Conservation (phyloP, 1,140 invertebrate genomes). For the Leptinotarsa undecemlineata region DNA sequence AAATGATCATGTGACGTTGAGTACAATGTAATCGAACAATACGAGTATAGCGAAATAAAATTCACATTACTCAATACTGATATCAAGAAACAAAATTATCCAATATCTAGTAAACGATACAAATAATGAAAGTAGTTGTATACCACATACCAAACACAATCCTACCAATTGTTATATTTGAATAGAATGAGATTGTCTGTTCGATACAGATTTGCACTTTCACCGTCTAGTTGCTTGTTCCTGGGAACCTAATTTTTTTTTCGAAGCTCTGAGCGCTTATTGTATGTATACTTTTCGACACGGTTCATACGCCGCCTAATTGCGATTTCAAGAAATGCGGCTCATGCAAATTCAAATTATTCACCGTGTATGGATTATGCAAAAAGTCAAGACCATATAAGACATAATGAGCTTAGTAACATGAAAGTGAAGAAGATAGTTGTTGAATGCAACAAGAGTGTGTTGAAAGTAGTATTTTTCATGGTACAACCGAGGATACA, state of each 20-base stretch:
- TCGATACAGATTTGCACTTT: conserved; percentile 6
- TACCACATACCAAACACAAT: background rate
- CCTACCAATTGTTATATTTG: background rate
- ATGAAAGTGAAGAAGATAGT: too few relatives aligned
- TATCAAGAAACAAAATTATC: background rate
- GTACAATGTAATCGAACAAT: background rate
- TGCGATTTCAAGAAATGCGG: conserved; percentile 5
- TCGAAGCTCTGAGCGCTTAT: background rate
- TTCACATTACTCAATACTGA: background rate
- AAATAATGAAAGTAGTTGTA: background rate
- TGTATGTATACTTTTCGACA: background rate
- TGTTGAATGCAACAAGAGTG: too few relatives aligned
- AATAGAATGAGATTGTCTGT: conserved; percentile 8
- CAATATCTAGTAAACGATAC: background rate
- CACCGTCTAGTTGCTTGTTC: background rate
- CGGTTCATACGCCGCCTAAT: conserved; percentile 4
- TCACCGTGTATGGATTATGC: background rate
- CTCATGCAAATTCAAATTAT: conserved; percentile 1
- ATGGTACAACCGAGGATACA: too few relatives aligned
- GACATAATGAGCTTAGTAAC: too few relatives aligned
- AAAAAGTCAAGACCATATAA: background rate
- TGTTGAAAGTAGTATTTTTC: too few relatives aligned
- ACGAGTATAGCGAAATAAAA: background rate
- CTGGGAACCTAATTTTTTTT: background rate
- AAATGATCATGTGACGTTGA: background rate